phyloP scores from a whole-genome alignment of 2,113 vertebrate genomes.

The Anhinga rufa region DNA sequence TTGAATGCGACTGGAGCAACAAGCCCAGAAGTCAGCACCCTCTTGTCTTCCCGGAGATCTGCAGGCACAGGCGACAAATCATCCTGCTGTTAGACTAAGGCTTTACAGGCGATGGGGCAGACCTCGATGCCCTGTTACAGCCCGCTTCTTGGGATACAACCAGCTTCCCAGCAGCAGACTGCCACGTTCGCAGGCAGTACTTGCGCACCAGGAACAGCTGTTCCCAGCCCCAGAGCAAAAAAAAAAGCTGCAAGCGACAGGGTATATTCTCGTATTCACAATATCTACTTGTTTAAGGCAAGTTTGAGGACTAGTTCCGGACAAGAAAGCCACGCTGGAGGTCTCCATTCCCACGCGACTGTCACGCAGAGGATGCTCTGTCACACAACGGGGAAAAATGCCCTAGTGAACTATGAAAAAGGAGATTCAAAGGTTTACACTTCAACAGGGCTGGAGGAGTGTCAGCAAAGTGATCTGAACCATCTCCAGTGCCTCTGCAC shows the following conservation, averaged over 20 bases:
- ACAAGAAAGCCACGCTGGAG: neutral
- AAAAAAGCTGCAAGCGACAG: neutral
- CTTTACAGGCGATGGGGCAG: neutral
- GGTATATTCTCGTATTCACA: neutral
- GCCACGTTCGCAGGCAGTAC: neutral
- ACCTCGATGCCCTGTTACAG: neutral
- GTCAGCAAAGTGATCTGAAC: neutral
- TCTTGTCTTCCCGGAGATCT: neutral
- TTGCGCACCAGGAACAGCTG: neutral
- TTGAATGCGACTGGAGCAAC: neutral
- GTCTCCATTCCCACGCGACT: neutral
- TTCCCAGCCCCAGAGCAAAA: neutral
- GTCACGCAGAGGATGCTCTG: neutral
- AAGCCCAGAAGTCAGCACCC: neutral
- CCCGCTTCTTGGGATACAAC: neutral
- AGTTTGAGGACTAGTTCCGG: neutral
- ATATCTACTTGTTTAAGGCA: neutral
- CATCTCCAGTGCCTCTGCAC: neutral
- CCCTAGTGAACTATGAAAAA: neutral
- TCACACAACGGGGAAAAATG: rapidly evolving
- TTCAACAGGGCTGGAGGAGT: neutral
- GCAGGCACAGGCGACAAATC: neutral
- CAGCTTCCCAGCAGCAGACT: neutral
- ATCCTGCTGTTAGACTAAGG: neutral
- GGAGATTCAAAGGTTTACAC: neutral